Conservation (phyloP, 1,140 invertebrate species). For the Sarcophaga bullata region DNA sequence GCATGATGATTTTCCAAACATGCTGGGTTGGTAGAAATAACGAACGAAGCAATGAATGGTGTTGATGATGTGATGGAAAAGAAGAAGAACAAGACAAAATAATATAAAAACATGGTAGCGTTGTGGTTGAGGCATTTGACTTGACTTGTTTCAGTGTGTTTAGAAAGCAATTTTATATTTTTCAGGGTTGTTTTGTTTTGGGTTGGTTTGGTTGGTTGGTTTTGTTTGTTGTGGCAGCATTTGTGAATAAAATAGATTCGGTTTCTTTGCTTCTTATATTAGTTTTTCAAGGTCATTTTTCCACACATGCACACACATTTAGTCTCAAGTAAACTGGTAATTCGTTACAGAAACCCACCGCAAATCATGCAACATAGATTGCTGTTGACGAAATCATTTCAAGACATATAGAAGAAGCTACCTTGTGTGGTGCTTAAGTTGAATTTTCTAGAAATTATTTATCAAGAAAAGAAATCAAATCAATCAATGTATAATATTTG, state of each 20-base stretch:
- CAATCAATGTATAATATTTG: no score
- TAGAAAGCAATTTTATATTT: no score
- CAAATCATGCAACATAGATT: neutral
- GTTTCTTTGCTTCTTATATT: neutral
- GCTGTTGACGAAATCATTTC: neutral
- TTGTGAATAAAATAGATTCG: conserved; percentile 7
- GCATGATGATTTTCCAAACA: neutral
- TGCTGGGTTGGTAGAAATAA: no score
- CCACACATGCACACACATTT: neutral
- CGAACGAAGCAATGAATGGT: neutral
- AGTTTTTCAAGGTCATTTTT: neutral
- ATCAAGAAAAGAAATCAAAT: no score
- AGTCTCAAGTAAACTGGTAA: neutral
- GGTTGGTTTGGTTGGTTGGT: neutral
- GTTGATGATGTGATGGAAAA: no score
- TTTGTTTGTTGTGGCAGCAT: neutral
- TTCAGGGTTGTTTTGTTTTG: neutral
- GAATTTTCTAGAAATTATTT: no score
- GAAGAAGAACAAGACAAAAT: neutral
- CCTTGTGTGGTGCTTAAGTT: no score
- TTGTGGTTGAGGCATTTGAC: no score
- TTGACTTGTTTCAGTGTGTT: no score
- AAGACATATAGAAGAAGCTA: neutral
- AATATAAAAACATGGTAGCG: no score
- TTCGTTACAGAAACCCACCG: neutral